These are phyloP conservation scores for Setipinna tenuifilis DNA, from an alignment of 2,797 vertebrate species.

Conservation along the genomic window DNA sequence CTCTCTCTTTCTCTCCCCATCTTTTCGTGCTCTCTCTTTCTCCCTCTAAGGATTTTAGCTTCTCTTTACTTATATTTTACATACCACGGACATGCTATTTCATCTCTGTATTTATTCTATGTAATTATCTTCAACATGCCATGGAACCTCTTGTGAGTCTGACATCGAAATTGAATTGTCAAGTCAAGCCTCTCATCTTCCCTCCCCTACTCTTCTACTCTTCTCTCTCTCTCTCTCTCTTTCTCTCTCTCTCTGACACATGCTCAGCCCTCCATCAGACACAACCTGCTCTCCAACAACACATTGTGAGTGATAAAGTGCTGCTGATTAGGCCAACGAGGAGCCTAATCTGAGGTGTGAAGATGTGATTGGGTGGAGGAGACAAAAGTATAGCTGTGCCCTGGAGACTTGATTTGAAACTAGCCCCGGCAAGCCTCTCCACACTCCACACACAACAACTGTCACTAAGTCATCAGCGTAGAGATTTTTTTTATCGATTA, in stretches of 20 bases:
- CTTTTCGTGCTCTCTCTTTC: background rate
- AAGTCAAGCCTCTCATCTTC: too few species aligned
- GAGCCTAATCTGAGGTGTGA: constrained; percentile 17
- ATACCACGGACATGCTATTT: too few species aligned
- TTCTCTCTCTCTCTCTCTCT: background rate
- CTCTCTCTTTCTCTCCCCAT: background rate
- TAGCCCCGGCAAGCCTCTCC: background rate
- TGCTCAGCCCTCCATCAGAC: background rate
- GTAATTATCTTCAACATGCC: too few species aligned
- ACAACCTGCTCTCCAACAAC: background rate
- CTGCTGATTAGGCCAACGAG: constrained; percentile 8
- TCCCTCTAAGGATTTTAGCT: too few species aligned
- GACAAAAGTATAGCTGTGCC: background rate
- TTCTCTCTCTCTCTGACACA: background rate
- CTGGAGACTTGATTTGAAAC: constrained; percentile 1
- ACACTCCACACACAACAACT: constrained; percentile 1
- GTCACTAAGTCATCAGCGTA: background rate
- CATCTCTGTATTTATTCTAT: too few species aligned
- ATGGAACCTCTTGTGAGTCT: too few species aligned
- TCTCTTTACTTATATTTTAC: too few species aligned
- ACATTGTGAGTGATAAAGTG: background rate
- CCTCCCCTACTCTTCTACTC: too few species aligned
- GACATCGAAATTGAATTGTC: too few species aligned
- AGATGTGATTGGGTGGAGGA: background rate
- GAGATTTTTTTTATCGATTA: background rate